These are phyloP conservation scores for Terrapene triunguis DNA, from an alignment of 2,113 vertebrate species.

Conservation along the genomic window DNA sequence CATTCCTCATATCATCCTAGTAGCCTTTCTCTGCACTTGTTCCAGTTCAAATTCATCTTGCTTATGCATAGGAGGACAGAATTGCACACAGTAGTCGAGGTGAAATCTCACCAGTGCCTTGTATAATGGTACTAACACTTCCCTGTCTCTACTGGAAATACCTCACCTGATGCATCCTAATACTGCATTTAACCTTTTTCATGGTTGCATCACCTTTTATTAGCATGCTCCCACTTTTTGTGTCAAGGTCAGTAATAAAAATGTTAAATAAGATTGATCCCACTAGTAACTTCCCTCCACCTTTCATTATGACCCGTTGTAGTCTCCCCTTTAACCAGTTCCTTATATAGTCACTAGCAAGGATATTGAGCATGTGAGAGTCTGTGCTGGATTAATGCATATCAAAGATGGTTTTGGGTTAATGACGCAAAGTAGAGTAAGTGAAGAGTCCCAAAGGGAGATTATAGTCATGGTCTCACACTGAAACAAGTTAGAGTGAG, in stretches of 20 bases:
- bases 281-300: too few species aligned
- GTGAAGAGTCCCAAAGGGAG: not conserved
- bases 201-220: not conserved
- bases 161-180: not conserved
- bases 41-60: not conserved
- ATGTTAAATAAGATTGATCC: too few species aligned
- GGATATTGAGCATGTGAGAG: not conserved
- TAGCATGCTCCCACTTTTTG: not conserved
- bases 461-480: not conserved
- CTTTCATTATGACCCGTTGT: too few species aligned
- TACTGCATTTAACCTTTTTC: not conserved
- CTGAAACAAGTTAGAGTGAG: not conserved
- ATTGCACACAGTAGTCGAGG: not conserved
- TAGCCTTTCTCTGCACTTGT: not conserved
- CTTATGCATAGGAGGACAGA: not conserved
- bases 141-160: not conserved
- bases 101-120: not conserved
- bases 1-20: not conserved
- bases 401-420: not conserved
- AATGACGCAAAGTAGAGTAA: not conserved
- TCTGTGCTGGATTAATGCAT: not conserved
- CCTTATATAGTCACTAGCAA: not conserved
- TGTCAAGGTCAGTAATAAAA: too few species aligned
- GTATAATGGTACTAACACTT: not conserved
- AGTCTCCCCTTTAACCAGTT: too few species aligned